Evolutionary conservation across 2,797 vertebrate genomes (phyloP).

Genomic region (Scolopax rusticola): DNA sequence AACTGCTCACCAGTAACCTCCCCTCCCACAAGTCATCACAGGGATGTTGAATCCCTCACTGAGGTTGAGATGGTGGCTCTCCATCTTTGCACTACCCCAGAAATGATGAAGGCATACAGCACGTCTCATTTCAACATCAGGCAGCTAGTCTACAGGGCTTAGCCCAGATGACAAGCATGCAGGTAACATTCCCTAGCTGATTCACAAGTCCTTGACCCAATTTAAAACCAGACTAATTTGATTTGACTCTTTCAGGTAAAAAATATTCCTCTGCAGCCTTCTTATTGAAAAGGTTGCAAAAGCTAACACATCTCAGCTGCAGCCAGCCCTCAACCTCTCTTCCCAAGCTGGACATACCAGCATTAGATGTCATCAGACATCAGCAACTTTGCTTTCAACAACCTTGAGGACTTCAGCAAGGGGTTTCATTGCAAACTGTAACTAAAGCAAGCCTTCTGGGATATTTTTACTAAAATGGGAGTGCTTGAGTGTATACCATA

Average conservation of each 20-base stretch:
- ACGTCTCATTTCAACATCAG: accelerated
- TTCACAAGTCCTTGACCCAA: not conserved
- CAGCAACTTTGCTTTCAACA: not conserved
- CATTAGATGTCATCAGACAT: not conserved
- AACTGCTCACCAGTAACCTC: not conserved
- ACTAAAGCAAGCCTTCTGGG: not conserved
- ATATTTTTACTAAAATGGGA: not conserved
- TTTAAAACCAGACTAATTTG: not conserved
- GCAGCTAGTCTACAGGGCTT: not conserved
- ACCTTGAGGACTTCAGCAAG: not conserved
- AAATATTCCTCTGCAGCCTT: not conserved
- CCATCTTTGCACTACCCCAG: not conserved
- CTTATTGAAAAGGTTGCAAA: not conserved
- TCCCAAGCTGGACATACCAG: not conserved
- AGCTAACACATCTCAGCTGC: not conserved
- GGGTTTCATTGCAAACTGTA: not conserved
- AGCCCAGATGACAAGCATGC: accelerated
- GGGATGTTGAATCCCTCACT: not conserved
- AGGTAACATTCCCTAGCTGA: not conserved
- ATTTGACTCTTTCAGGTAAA: not conserved
- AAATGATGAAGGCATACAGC: not conserved
- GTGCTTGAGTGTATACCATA: not conserved
- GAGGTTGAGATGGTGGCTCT: not conserved
- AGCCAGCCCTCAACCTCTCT: not conserved
- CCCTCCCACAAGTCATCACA: not conserved